Base-by-base conservation (phyloP, 2,113 vertebrate genomes). In the Trichechus manatus region DNA sequence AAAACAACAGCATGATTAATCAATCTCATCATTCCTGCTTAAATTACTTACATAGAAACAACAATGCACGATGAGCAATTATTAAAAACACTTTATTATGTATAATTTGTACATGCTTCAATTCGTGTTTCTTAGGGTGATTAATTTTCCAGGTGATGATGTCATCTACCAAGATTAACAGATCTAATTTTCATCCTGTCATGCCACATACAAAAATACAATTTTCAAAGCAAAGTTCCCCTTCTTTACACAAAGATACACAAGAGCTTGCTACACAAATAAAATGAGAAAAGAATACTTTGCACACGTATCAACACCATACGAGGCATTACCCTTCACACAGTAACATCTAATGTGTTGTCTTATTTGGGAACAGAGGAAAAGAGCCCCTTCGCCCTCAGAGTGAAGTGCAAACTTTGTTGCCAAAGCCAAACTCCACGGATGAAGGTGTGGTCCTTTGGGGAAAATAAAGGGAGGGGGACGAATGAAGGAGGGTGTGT, bases 131-230 rank as follows among this genome's bases (percentile, higher is more conserved):
- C 84, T 90, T 85, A 56, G 87, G 79, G 66, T 92, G 75, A 61
- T 92, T 95, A 91, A 14, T 91, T 95, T 96, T 97, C 72, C 53
- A 86, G 88, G 70, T 77, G 91, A 83, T 80, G 86, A 93, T 47
- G 72, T 97, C 88, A 93, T 80, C 78, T 94, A 94, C 86, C 50
- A 84, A 89, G 59, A 91, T 87, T 96, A 74, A 87, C 89, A 96
- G 85, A 94, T 84, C 87, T 97, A 97, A 95, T 96, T 96, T 97
- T 96, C 59, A 92, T 95, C 70, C 94, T 87, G 88, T 72, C 84
- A 92, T 59, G 90, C 95, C 96, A 98, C 97, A 97, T 98, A 98
- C 80, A 98, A 98, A 98, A 98, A 98, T 97, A 97, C 97, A 96
- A 42, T 97, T 97, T 97, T 93, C 85, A 93, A 97, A 97, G 93